phyloP scores from a whole-genome alignment of 2,888 invertebrate genomes.

The Masnerella sp. region DNA sequence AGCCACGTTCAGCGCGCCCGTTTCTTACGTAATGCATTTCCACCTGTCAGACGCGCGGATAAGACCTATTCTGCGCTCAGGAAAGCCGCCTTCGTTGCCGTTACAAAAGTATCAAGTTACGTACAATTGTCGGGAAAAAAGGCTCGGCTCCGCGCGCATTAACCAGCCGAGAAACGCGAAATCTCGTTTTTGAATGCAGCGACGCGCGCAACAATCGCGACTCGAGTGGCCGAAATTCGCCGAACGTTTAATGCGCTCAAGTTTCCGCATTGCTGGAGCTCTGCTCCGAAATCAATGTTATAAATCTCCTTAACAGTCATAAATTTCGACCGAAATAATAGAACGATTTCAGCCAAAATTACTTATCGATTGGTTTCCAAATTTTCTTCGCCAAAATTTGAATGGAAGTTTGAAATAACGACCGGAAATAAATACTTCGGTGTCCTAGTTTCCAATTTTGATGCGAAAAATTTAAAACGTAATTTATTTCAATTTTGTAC shows the following conservation, averaged over 20 bases:
- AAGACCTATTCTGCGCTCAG: conserved; percentile 40
- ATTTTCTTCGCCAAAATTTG: too few species aligned
- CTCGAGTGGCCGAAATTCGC: conserved; percentile 11
- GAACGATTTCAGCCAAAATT: background rate
- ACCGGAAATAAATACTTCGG: too few species aligned
- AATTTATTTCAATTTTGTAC: too few species aligned
- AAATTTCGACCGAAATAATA: background rate
- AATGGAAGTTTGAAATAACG: too few species aligned
- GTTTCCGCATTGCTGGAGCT: too few species aligned
- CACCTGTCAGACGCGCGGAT: conserved; percentile 49
- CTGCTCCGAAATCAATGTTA: background rate
- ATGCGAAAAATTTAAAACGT: too few species aligned
- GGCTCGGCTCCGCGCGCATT: conserved; percentile 15
- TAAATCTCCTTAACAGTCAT: background rate
- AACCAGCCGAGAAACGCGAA: conserved; percentile 21
- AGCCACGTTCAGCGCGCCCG: conserved; percentile 48
- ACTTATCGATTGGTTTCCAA: too few species aligned
- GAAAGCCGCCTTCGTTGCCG: conserved; percentile 25
- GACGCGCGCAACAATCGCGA: conserved; percentile 18
- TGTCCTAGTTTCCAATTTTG: too few species aligned
- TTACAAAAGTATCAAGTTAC: conserved; percentile 51
- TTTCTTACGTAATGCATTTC: conserved; percentile 53
- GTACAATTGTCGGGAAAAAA: conserved; percentile 40
- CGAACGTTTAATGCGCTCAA: conserved; percentile 6
- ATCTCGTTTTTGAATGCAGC: conserved; percentile 37